Base-by-base conservation (phyloP, 1,140 invertebrate species). In the Sesamia nonagrioides region DNA sequence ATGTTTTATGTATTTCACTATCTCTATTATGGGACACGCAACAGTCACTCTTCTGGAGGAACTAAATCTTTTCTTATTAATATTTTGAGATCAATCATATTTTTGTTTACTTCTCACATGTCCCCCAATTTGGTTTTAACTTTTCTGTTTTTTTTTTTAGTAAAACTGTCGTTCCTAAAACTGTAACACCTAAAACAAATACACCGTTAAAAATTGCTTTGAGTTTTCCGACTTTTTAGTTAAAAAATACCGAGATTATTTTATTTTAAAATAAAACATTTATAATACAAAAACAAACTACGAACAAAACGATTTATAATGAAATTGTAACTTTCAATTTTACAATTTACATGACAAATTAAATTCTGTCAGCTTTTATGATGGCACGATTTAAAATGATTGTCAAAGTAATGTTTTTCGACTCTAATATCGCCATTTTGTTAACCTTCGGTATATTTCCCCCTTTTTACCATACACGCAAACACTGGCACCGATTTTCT, bases 41-140 rank as follows among this genome's bases (percentile, higher is more conserved):
- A 84, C 88, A 89, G 84, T 81, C 81, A 85, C 82, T 86, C 86
- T 79, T 88, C 82, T 85, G 86, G 78, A 92, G 92, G 90, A 93
- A 91, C 89, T 90, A 89, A 88, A 88, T 79, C 79, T 81, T 82
- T 86, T 89, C 92, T 93, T 91, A 83, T 86, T 81, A 89, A 87
- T 92, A 91, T 86, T 86, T 88, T 93, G 92, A 93, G 92, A 93
- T 93, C 92, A 93, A 92, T 90, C 84, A 83, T 81, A 90, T 90
- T 69, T 69, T 69, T 48, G 83, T 86, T 86, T 86, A 86, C 78
- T 50, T 86, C 88, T 85, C 58, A 88, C 85, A 71, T 81, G 85
- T 84, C 90, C 89, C 88, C n/a, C 42, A 81, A 88, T 92, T 92
- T 90, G 88, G 88, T 91, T 88, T 85, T 33, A 79, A 66, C 78